Percentiles rank a stretch among this genome's conserved stretches.
These are phyloP conservation scores for Dynastes hyllus DNA, from an alignment of 2,888 invertebrate genomes.

Conservation along the genomic window DNA sequence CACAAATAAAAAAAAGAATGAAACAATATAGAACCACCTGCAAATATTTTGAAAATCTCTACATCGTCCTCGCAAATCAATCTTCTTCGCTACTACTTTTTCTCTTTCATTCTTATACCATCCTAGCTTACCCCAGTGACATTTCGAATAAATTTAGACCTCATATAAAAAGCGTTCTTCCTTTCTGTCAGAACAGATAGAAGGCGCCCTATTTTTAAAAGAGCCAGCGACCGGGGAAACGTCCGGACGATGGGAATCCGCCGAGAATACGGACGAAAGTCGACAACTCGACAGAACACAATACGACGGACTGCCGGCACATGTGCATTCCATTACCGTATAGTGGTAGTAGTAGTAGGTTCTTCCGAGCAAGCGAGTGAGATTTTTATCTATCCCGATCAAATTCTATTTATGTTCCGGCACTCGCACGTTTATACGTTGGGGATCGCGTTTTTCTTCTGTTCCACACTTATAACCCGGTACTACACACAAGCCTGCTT, in stretches of 20 bases:
- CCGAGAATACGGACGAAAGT: slow-evolving; percentile 14
- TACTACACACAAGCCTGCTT: neutral
- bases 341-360: neutral
- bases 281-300: slow-evolving; percentile 17
- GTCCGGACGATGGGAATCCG: neutral
- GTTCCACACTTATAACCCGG: neutral
- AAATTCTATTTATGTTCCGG: slow-evolving; percentile 34
- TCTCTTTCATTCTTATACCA: no score
- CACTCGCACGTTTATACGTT: slow-evolving; percentile 5
- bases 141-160: slow-evolving; percentile 8
- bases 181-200: slow-evolving; percentile 9
- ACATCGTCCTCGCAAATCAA: no score
- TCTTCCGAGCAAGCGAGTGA: slow-evolving; percentile 5
- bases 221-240: neutral
- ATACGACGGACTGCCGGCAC: slow-evolving; percentile 10
- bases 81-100: no score
- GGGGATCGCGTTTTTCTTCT: slow-evolving; percentile 8
- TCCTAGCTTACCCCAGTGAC: no score
- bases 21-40: no score
- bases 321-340: slow-evolving; percentile 19
- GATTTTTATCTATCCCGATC: slow-evolving; percentile 25
- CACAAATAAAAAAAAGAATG: no score
- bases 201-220: slow-evolving; percentile 10
- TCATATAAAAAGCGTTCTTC: slow-evolving; percentile 7
- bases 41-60: no score